Evolutionary conservation across 2,113 vertebrate genomes (phyloP).

Genomic region (Pelvicachromis taeniatus): DNA sequence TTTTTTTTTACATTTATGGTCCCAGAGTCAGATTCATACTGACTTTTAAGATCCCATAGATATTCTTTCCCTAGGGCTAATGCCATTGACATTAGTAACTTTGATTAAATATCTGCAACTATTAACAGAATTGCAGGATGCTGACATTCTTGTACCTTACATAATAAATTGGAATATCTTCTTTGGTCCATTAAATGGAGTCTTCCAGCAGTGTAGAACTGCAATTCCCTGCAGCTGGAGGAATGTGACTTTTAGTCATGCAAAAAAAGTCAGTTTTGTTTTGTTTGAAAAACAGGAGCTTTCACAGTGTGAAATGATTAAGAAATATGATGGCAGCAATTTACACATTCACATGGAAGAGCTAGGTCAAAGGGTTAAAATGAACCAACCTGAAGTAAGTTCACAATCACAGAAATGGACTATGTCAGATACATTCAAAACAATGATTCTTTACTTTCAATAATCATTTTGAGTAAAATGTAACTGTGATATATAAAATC

Average conservation of each 20-base stretch:
- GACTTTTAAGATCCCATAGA: not conserved
- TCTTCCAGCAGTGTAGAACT: not conserved
- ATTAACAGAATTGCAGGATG: not conserved
- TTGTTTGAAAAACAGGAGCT: not conserved
- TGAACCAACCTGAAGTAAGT: not conserved
- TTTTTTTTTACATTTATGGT: not conserved
- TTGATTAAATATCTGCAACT: not conserved
- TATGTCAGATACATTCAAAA: not conserved
- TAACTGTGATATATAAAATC: not conserved
- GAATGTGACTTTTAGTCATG: not conserved
- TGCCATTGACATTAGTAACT: not conserved
- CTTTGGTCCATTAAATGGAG: not conserved
- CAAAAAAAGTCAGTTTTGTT: too few relatives aligned
- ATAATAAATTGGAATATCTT: not conserved
- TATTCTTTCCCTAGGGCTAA: not conserved
- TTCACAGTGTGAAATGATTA: not conserved
- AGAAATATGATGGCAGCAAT: not conserved
- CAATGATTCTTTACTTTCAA: not conserved
- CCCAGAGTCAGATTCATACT: not conserved
- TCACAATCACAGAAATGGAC: not conserved
- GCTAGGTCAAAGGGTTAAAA: not conserved
- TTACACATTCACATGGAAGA: not conserved
- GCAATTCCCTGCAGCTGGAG: not conserved
- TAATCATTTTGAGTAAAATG: not conserved
- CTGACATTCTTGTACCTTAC: not conserved